These are phyloP conservation scores for Mus spretus DNA, from an alignment of 2,797 vertebrate species.

Conservation along the genomic window DNA sequence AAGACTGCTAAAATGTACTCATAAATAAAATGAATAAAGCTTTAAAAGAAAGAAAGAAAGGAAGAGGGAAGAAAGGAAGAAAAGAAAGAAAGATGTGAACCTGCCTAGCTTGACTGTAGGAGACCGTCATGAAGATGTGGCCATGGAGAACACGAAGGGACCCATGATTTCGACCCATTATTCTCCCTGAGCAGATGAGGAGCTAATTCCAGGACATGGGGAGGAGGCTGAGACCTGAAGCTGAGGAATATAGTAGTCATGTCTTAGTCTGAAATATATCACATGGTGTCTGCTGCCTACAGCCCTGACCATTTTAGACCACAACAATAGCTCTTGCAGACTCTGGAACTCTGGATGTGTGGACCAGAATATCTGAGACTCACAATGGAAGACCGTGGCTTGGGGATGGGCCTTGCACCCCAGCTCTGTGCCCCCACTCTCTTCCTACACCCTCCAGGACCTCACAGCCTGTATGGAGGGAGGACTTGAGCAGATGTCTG, in stretches of 20 bases:
- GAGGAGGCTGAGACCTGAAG: neutral
- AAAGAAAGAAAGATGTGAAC: neutral
- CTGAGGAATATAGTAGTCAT: neutral
- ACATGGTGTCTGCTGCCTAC: neutral
- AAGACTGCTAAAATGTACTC: too few relatives aligned
- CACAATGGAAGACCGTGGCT: too few relatives aligned
- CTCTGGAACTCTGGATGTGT: rapidly evolving
- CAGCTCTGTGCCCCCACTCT: neutral
- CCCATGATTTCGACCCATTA: neutral
- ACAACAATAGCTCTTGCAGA: neutral
- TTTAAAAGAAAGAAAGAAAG: too few relatives aligned
- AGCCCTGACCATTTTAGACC: neutral
- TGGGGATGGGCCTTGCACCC: neutral
- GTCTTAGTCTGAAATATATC: neutral
- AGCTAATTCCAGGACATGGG: rapidly evolving
- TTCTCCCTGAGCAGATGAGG: neutral
- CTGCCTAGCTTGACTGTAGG: rapidly evolving
- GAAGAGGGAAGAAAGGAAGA: too few relatives aligned
- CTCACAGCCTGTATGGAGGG: neutral
- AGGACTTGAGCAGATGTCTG: neutral
- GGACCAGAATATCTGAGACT: neutral
- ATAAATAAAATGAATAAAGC: too few relatives aligned
- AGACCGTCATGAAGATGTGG: rapidly evolving
- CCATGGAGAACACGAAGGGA: rapidly evolving
- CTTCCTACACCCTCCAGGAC: neutral